These are phyloP conservation scores for Hesperophylax magnus DNA, from an alignment of 1,140 invertebrate species.

Conservation along the genomic window DNA sequence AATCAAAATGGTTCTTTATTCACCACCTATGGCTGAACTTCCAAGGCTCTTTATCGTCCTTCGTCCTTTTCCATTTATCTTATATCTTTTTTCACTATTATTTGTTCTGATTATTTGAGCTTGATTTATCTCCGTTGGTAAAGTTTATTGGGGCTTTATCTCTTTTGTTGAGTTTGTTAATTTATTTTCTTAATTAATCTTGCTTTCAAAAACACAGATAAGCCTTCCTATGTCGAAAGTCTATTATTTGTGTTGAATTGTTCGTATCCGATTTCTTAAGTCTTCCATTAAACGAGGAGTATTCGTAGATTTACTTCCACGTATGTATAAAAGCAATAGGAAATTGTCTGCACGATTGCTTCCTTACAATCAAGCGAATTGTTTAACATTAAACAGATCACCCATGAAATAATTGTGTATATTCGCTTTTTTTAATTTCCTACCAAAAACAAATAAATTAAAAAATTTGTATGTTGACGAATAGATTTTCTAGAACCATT, in stretches of 20 bases:
- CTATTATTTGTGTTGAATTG: conserved; percentile 16
- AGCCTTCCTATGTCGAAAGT: background rate
- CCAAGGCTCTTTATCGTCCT: conserved; percentile 17
- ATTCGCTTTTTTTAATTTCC: too few species aligned
- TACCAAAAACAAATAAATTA: too few species aligned
- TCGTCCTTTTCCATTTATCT: conserved; percentile 51
- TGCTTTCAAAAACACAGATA: conserved; percentile 13
- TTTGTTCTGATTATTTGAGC: conserved; percentile 48
- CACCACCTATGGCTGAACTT: conserved; percentile 23
- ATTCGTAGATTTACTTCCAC: too few species aligned
- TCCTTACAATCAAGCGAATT: too few species aligned
- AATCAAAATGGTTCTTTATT: background rate
- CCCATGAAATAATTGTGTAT: too few species aligned
- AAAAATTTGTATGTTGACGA: too few species aligned
- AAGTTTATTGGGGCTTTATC: conserved; percentile 51
- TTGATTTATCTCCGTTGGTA: conserved; percentile 51
- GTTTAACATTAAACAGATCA: too few species aligned
- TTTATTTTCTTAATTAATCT: conserved; percentile 52
- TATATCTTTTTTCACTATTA: conserved; percentile 52
- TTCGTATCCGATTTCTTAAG: background rate
- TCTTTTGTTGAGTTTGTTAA: conserved; percentile 50
- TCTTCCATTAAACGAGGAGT: too few species aligned
- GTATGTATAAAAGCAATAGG: too few species aligned
- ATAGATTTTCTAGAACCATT: too few species aligned
- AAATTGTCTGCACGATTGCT: too few species aligned